Evolutionary conservation across 2,113 vertebrate genomes (phyloP).

Genomic region (Erythrolamprus reginae): DNA sequence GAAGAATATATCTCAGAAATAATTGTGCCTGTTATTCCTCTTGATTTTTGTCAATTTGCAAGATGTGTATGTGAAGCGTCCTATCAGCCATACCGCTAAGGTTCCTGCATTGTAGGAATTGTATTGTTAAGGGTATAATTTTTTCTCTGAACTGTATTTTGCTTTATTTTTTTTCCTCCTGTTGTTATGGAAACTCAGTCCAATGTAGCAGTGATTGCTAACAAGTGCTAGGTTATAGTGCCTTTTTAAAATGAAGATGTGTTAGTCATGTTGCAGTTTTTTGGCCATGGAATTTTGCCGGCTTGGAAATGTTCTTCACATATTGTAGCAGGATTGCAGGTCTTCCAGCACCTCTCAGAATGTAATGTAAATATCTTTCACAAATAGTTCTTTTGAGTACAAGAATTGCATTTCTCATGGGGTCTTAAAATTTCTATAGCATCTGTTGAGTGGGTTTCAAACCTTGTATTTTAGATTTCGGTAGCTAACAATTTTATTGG

Average conservation of each 20-base stretch:
- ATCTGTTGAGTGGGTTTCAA: conserved; percentile 7
- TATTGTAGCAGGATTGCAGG: conserved; percentile 17
- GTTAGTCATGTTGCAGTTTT: conserved; percentile 46
- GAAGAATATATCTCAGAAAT: background rate
- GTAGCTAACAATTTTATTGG: conserved; percentile 17
- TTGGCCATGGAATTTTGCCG: background rate
- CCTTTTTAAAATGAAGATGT: conserved; percentile 48
- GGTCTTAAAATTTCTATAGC: background rate
- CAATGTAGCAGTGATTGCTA: conserved; percentile 54
- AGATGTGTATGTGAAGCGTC: conserved; percentile 43
- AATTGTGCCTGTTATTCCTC: background rate
- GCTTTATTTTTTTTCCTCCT: conserved; percentile 36
- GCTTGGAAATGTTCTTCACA: conserved; percentile 27
- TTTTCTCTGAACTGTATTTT: conserved; percentile 67
- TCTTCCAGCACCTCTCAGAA: conserved; percentile 10
- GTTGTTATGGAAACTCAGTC: conserved; percentile 64
- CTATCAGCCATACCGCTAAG: conserved; percentile 49
- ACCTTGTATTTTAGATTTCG: conserved; percentile 6
- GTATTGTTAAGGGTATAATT: conserved; percentile 69
- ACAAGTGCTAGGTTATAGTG: conserved; percentile 52
- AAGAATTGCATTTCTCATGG: background rate
- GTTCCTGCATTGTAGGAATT: conserved; percentile 53
- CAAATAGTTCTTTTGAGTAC: conserved; percentile 9
- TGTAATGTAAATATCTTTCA: background rate
- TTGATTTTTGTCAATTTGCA: conserved; percentile 43